Percentiles rank a stretch among this genome's conserved stretches.
These are phyloP conservation scores for Callocephalon fimbriatum DNA, from an alignment of 2,113 vertebrate species.

Conservation along the genomic window DNA sequence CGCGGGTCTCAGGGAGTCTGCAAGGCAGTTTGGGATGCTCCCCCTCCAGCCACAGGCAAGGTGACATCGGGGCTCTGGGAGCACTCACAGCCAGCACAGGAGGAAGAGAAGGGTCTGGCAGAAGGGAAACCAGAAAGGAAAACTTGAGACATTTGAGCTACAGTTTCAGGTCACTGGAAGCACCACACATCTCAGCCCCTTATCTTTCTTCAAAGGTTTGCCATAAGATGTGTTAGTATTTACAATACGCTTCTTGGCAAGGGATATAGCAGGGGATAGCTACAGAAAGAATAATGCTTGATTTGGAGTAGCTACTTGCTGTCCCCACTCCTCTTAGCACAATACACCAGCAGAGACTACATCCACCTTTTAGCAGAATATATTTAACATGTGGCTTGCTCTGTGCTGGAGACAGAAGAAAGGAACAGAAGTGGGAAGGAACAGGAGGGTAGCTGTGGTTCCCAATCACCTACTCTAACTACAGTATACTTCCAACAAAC, in stretches of 20 bases:
- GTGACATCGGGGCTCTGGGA: fast-evolving
- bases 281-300: background rate
- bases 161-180: background rate
- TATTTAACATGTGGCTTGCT: background rate
- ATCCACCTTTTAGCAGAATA: background rate
- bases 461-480: background rate
- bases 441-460: background rate
- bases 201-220: background rate
- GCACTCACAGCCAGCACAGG: background rate
- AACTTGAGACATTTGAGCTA: background rate
- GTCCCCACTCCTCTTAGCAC: background rate
- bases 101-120: background rate
- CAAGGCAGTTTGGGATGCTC: background rate
- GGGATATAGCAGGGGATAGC: background rate
- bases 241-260: background rate
- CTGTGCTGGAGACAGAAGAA: background rate
- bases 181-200: background rate
- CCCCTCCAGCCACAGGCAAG: fast-evolving
- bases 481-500: background rate
- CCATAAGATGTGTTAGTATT: background rate
- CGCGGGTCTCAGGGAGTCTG: fast-evolving
- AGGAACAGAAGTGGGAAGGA: background rate
- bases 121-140: background rate
- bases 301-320: background rate
- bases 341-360: background rate